Base-by-base conservation (phyloP, 2,888 invertebrate genomes). In the Ophraella communa region DNA sequence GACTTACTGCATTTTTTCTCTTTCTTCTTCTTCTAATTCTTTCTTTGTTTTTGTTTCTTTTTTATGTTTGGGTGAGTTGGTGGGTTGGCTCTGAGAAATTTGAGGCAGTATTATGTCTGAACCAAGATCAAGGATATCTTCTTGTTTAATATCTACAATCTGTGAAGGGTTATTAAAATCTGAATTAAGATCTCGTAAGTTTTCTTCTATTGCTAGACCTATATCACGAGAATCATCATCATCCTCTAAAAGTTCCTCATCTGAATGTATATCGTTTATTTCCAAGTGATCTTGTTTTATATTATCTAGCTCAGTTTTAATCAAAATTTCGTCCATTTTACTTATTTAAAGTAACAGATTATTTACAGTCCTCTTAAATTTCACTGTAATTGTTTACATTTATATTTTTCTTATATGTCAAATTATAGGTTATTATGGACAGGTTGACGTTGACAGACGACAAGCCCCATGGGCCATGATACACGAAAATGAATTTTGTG, bases 1-100 rank as follows among this genome's bases (percentile, higher is more conserved):
- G 45, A 87, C 90, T 85, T 84, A 95, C 95, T 96, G 96, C 96
- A 97, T 96, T 82, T 94, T 95, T 79, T 96, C 95, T 66, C 96
- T 84, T 80, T 97, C 96, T 78, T 97, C 96, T 80, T 96, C 95
- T 81, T 97, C 95, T 8, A 95, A 79, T 81, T 95, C 95, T 67
- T 89, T 91, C 82, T 91, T 92, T 75, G 88, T 90, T 81, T 89
- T 91, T 57, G 86, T 87, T 76, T 91, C 92, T 76, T 89, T 89
- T 76, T 88, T 88, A 65, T 86, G 86, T 63, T 71, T 76, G 3
- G 62, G 58, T 64, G 86, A 84, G 59, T 52, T 53, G 49, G 45
- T 62, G 64, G 53, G 71, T 39, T 76, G 76, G 3, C 65, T 73
- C 54, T 78, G 76, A 2, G 80, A 74, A 17, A 77, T 76, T 72